Conservation (phyloP, 2,797 vertebrate species). For the Poecilia picta region DNA sequence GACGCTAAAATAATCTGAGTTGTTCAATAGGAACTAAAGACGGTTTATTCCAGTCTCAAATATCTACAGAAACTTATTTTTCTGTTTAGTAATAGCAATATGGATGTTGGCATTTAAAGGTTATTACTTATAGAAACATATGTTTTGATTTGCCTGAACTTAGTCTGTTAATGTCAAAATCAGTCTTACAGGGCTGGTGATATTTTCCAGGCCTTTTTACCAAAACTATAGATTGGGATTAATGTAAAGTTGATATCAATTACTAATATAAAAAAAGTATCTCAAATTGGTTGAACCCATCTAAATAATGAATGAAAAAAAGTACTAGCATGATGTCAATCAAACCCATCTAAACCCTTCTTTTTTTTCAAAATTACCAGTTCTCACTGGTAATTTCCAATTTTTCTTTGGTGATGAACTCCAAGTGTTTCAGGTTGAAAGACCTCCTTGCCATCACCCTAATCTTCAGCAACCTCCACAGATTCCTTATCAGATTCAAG, state of each 20-base stretch:
- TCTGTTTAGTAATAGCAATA: not conserved
- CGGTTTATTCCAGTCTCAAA: not conserved
- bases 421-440: not conserved
- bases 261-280: not conserved
- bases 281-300: not conserved
- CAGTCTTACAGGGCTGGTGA: too few species aligned
- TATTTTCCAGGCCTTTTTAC: not conserved
- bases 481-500: not conserved
- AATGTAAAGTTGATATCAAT: not conserved
- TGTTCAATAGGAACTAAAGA: not conserved
- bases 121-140: not conserved
- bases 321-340: not conserved
- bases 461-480: not conserved
- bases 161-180: too few species aligned
- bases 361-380: too few species aligned
- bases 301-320: not conserved
- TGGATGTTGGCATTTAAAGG: not conserved
- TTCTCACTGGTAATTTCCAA: not conserved
- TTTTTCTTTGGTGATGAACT: not conserved
- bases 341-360: too few species aligned
- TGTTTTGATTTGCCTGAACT: not conserved
- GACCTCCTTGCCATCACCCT: not conserved
- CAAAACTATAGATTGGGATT: not conserved
- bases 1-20: not conserved
- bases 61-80: not conserved